A percentile compares a stretch with the other conserved stretches of the same genome.
Evolutionary conservation across 2,113 vertebrate species (phyloP).

Genomic region (Aegypius monachus): DNA sequence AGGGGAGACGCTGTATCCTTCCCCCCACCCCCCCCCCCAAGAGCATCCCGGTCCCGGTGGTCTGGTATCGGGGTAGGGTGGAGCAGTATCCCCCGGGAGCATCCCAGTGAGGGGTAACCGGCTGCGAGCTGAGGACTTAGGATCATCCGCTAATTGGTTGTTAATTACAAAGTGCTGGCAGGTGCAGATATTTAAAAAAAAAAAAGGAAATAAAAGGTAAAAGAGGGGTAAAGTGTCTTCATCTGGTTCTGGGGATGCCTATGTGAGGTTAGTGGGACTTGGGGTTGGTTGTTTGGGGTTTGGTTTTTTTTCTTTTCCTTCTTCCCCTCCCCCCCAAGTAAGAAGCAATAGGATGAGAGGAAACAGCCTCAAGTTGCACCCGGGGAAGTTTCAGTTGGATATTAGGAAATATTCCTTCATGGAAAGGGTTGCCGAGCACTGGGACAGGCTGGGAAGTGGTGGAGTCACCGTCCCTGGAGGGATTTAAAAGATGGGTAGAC

Average conservation of each 20-base stretch:
- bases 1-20: background rate
- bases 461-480: background rate
- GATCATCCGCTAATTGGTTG: background rate
- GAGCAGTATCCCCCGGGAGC: too few relatives aligned
- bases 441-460: too few relatives aligned
- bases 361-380: fast-evolving
- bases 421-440: fast-evolving
- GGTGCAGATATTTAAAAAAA: background rate
- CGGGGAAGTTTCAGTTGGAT: background rate
- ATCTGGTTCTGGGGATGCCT: background rate
- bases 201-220: background rate
- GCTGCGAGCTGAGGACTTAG: background rate
- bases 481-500: fast-evolving
- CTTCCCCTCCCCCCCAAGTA: background rate
- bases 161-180: background rate
- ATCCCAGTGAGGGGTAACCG: too few relatives aligned
- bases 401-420: background rate
- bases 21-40: too few relatives aligned
- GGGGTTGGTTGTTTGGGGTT: too few relatives aligned
- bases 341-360: fast-evolving
- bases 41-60: background rate
- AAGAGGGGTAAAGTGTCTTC: background rate
- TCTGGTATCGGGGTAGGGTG: background rate
- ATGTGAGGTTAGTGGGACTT: fast-evolving
- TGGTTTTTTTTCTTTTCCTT: too few relatives aligned